Evolutionary conservation across 2,888 invertebrate genomes (phyloP).

Genomic region (Drosophila kanekoi): DNA sequence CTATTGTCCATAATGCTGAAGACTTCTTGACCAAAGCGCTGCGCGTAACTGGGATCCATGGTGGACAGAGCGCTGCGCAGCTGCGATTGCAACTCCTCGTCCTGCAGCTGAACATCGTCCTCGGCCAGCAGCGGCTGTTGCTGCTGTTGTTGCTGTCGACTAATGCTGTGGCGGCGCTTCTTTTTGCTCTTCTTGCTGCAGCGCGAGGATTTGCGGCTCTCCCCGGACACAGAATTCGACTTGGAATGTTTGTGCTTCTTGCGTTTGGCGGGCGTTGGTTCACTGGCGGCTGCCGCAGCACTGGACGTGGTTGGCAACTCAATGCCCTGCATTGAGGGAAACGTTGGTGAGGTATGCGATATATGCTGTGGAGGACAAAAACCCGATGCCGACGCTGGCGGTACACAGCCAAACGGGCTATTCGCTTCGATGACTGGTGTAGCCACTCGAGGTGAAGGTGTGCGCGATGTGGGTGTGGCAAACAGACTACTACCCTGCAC

Average conservation of each 20-base stretch:
- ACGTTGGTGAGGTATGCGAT: constrained; percentile 52
- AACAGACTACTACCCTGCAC: constrained; percentile 74
- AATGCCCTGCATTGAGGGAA: constrained; percentile 82
- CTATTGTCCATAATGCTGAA: constrained; percentile 92
- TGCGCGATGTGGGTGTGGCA: constrained; percentile 65
- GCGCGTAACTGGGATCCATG: constrained; percentile 74
- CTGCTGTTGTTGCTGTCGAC: constrained; percentile 60
- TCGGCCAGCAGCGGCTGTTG: constrained; percentile 51
- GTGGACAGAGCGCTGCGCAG: constrained; percentile 76
- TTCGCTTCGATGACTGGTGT: constrained; percentile 20
- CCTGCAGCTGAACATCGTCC: constrained; percentile 75
- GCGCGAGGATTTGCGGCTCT: constrained; percentile 74
- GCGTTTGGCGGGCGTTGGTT: constrained; percentile 75
- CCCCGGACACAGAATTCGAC: constrained; percentile 66
- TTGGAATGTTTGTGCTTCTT: constrained; percentile 86
- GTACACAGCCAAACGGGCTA: constrained; percentile 9
- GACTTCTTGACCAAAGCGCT: constrained; percentile 84
- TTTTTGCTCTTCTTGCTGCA: constrained; percentile 85
- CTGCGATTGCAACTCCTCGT: constrained; percentile 78
- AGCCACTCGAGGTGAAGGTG: constrained; percentile 54
- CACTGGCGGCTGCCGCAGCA: constrained; percentile 15
- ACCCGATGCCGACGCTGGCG: constrained; percentile 7
- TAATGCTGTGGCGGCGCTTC: constrained; percentile 78
- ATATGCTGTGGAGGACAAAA: constrained; percentile 39
- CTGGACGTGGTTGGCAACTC: constrained; percentile 75